Base-by-base conservation (phyloP, 2,888 invertebrate genomes). In the Protula sp. region DNA sequence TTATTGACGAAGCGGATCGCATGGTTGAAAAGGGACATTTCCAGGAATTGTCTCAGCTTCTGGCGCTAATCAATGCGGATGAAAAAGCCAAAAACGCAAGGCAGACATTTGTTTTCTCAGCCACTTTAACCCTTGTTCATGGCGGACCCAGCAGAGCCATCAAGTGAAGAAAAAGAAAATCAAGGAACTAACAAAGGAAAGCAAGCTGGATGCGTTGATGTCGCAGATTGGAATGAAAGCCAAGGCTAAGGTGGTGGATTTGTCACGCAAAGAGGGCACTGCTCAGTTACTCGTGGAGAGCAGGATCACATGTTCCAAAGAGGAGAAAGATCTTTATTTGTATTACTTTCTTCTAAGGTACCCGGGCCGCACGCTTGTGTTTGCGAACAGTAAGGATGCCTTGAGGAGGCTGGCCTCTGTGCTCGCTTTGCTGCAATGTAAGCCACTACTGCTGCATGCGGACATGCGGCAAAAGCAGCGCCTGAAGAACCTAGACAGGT, bases 11-110 rank as follows among this genome's bases (percentile, higher is more conserved):
- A 84, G 97, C 98, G 0, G 99, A 99, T 81, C 86, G 99, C 62
- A 98, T 99, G 98, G 84, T 98, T 22, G 98, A 99, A 78, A 88
- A 88, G 68, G 94, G 94, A 0, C 98, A 99, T 79, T 99, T 98
- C 79, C 88, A 91, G 67, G 98, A 99, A 82, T 80, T 99, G 1
- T 86, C 89, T 27, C 86, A 88, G 19, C 82, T 99, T 47, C 78
- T 99, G 2, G 89, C 90, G 67, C 83, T 87, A 0, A 83, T 98
- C 3, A 94, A 97, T 79, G 82, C 9, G 61, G 50, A 50, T 9
- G 50, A 22, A 22, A 22, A 22, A 22, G 9, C 26, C 19, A 71
- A 71, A 47, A 60, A 64, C 48, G 67, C 60, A 38, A 83, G 97
- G 1, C 97, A 99, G 82, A 95, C 90, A 76, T 94, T 98, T 76